phyloP scores from a whole-genome alignment of 2,797 vertebrate genomes.

The Cetoscarus ocellatus region DNA sequence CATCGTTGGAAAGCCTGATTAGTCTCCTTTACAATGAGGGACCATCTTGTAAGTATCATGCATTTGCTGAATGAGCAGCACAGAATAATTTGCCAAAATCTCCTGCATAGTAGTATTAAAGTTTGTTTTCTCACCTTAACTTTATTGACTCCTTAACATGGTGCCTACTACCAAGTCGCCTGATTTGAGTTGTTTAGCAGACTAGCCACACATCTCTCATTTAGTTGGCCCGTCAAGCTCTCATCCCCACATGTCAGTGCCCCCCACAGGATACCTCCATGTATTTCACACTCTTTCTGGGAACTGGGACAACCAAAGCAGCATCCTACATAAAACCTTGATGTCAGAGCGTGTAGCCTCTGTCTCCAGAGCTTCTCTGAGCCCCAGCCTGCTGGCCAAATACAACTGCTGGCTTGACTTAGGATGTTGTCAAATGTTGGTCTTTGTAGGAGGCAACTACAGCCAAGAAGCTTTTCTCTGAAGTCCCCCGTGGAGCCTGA shows the following conservation, averaged over 20 bases:
- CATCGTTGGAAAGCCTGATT: too few relatives aligned
- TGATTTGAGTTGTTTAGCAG: too few relatives aligned
- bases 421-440: slow-evolving; percentile 35
- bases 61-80: too few relatives aligned
- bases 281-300: slow-evolving; percentile 36
- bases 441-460: slow-evolving; percentile 14
- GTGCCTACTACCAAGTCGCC: too few relatives aligned
- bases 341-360: slow-evolving; percentile 18
- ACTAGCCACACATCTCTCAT: too few relatives aligned
- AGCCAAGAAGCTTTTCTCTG: slow-evolving; percentile 29
- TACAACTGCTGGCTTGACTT: slow-evolving; percentile 22
- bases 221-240: too few relatives aligned
- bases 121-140: too few relatives aligned
- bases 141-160: too few relatives aligned
- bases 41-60: too few relatives aligned
- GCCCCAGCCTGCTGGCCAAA: slow-evolving; percentile 23
- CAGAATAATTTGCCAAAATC: too few relatives aligned
- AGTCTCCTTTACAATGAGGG: too few relatives aligned
- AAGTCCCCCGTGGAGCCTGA: slow-evolving; percentile 30
- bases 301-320: slow-evolving; percentile 3
- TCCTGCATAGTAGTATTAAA: too few relatives aligned
- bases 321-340: slow-evolving; percentile 4
- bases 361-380: slow-evolving; percentile 15
- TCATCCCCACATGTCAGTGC: slow-evolving; percentile 5
- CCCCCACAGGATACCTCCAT: neutral